phyloP scores from a whole-genome alignment of 2,888 invertebrate species.

The Calameuta filiformis region DNA sequence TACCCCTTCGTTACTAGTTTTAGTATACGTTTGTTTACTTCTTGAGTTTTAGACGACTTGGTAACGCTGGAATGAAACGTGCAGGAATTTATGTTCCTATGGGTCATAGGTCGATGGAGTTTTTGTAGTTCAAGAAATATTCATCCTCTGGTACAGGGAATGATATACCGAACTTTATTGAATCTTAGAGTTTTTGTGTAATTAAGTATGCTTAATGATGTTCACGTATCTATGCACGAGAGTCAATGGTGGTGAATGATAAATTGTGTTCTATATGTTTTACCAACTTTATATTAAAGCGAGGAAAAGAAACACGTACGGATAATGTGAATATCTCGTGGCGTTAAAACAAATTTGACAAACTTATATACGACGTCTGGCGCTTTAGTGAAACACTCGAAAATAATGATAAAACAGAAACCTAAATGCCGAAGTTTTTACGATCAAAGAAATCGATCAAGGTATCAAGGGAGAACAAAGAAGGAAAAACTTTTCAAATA shows the following conservation, averaged over 20 bases:
- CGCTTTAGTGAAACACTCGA: background rate
- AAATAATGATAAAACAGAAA: background rate
- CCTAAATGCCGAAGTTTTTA: background rate
- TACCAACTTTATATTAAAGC: background rate
- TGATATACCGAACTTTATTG: background rate
- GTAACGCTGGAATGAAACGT: background rate
- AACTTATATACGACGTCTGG: background rate
- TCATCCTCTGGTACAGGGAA: background rate
- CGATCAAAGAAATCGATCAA: background rate
- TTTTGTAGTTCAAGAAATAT: background rate
- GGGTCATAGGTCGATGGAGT: no score
- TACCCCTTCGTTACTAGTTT: constrained; percentile 12
- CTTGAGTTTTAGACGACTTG: background rate
- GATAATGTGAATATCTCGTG: background rate
- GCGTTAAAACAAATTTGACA: background rate
- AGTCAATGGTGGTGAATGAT: background rate
- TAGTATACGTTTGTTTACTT: background rate
- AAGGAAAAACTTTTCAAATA: background rate
- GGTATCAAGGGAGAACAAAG: background rate
- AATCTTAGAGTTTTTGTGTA: background rate
- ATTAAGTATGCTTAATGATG: background rate
- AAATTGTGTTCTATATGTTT: background rate
- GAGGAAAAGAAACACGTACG: background rate
- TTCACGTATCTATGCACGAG: background rate
- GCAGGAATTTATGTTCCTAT: background rate